Evolutionary conservation across 2,888 invertebrate genomes (phyloP).

Genomic region (Dryococelus australis): DNA sequence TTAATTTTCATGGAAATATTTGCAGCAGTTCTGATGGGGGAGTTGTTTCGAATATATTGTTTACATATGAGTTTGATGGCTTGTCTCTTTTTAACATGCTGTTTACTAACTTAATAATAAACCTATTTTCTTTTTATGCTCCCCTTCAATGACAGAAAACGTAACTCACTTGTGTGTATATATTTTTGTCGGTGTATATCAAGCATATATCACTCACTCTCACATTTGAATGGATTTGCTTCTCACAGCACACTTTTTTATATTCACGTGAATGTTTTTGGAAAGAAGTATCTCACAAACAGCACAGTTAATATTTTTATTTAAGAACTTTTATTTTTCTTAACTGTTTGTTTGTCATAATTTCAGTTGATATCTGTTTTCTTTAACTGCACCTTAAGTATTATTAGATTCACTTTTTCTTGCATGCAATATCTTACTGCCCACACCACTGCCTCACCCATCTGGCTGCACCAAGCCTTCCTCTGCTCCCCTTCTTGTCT

Average conservation of each 20-base stretch:
- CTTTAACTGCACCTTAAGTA: slow-evolving; percentile 45
- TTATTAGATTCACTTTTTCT: slow-evolving; percentile 45
- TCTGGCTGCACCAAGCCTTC: slow-evolving; percentile 12
- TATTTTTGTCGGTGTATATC: slow-evolving; percentile 43
- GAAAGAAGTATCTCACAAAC: slow-evolving; percentile 44
- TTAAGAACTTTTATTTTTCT: slow-evolving; percentile 38
- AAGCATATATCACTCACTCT: slow-evolving; percentile 44
- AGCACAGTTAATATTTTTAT: slow-evolving; percentile 43
- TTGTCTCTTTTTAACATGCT: slow-evolving; percentile 40
- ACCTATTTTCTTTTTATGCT: slow-evolving; percentile 30
- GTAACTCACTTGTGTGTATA: slow-evolving; percentile 33
- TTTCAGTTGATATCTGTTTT: slow-evolving; percentile 36
- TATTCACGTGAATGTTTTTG: slow-evolving; percentile 45
- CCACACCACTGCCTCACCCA: slow-evolving; percentile 24
- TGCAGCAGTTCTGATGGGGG: slow-evolving; percentile 58
- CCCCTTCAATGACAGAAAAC: slow-evolving; percentile 19
- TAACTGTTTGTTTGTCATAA: slow-evolving; percentile 35
- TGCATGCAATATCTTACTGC: slow-evolving; percentile 43
- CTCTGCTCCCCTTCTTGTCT: slow-evolving; percentile 21
- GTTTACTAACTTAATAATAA: slow-evolving; percentile 11
- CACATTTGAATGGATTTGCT: slow-evolving; percentile 44
- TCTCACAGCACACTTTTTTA: slow-evolving; percentile 44
- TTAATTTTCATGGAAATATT: slow-evolving; percentile 57
- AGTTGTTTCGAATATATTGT: slow-evolving; percentile 56
- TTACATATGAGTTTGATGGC: slow-evolving; percentile 37